Percentiles rank a stretch among this genome's conserved stretches.
phyloP scores from a whole-genome alignment of 2,797 vertebrate species.

The Chrysocyon brachyurus region DNA sequence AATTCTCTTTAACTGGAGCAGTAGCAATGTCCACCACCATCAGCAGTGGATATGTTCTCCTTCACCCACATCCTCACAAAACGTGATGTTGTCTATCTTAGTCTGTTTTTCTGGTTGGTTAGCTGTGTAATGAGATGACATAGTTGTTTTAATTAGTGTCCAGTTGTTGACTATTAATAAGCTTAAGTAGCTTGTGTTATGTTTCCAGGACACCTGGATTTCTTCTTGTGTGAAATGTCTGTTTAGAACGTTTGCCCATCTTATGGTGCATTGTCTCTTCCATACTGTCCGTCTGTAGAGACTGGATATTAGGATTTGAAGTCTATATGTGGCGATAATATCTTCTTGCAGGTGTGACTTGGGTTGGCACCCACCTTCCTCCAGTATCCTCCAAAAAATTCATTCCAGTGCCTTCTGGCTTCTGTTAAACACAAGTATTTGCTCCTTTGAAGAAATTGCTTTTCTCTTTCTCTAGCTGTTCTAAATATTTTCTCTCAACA shows the following conservation, averaged over 20 bases:
- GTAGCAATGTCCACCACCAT: rapidly evolving
- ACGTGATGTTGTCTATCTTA: rapidly evolving
- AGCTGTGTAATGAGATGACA: background rate
- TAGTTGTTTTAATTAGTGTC: background rate
- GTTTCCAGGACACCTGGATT: background rate
- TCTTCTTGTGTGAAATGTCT: background rate
- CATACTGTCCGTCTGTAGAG: background rate
- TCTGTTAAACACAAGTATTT: background rate
- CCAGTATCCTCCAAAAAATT: background rate
- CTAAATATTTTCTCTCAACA: background rate
- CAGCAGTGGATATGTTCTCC: too few species aligned
- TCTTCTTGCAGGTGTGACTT: background rate
- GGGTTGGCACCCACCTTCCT: too few species aligned
- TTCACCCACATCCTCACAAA: background rate
- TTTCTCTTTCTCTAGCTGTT: background rate
- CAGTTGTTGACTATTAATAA: background rate
- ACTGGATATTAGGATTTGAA: background rate
- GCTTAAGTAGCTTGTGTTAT: background rate
- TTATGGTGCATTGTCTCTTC: background rate
- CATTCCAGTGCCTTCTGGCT: background rate
- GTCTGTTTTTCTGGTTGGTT: background rate
- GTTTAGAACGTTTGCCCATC: too few species aligned
- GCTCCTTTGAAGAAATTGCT: background rate
- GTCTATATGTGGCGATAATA: background rate
- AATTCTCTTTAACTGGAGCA: background rate